Evolutionary conservation across 2,797 vertebrate genomes (phyloP), one percentile per base, ranked within the genome.

Genomic region (Lutjanus campechanus): DNA sequence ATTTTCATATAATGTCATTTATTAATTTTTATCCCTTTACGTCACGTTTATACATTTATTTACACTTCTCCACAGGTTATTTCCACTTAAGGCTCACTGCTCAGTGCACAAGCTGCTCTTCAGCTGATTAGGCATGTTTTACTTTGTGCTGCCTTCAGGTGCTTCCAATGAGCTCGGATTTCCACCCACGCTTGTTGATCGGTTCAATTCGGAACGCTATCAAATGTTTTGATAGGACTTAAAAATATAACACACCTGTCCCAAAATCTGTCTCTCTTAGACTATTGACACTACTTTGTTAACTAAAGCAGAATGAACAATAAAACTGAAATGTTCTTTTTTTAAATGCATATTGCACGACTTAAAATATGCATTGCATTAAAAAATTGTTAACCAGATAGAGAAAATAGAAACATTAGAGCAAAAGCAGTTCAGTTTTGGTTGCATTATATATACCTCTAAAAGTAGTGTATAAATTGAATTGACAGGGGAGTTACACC

Each of bases 101-200:
- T 54, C n/a, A 9, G 22, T 20, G 54, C 56, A 49, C 41, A 25
- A 64, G 17, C 41, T 56, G 36, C 43, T 10, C 5, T 81, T 85
- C 76, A 75, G 93, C 93, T 95, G 92, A 94, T 78, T 88, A 79
- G 12, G 93, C 93, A 92, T 68, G 63, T 92, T 93, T 89, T 73
- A 76, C 62, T 59, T 16, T 25, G 16, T 77, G 91, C 36, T 83
- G 79, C 87, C 16, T 91, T 88, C 80, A 78, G 0, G 63, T 69
- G 25, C 81, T 83, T 62, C 43, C 0, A 19, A 25, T 7, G 13
- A 55, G 11, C 19, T 88, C 53, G 0, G 63, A 73, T 51, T 63
- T 75, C 12, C 46, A 0, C 29, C 0, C 0, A 13, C 1, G 0
- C 1, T 0, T n/a, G 0, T 69, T 51, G 46, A 8, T 29, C 1